Evolutionary conservation across 2,797 vertebrate species (phyloP).

Genomic region (Phylloscopus collybita): DNA sequence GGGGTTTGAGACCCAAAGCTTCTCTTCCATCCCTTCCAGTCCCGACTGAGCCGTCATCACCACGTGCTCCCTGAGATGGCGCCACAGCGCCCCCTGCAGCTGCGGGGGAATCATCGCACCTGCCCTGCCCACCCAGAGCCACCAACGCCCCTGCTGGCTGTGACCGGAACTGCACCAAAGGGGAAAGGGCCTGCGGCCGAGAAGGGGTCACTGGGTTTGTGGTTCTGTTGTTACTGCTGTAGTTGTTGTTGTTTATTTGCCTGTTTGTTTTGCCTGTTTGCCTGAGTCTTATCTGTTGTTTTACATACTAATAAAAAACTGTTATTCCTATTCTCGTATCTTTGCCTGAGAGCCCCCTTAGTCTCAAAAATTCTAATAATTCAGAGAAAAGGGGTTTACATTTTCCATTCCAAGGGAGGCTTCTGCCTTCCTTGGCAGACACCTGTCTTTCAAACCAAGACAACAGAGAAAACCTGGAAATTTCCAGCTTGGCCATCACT

Average conservation of each 20-base stretch:
- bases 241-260: background rate
- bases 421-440: background rate
- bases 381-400: background rate
- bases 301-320: background rate
- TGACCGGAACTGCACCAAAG: background rate
- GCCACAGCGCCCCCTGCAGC: background rate
- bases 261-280: background rate
- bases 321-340: background rate
- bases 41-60: fast-evolving
- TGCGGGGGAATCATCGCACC: background rate
- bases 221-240: background rate
- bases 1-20: background rate
- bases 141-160: background rate
- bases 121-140: background rate
- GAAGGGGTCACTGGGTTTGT: background rate
- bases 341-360: background rate
- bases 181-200: background rate
- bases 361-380: background rate
- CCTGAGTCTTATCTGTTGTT: background rate
- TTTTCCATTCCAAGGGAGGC: background rate
- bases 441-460: background rate
- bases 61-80: fast-evolving
- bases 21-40: background rate
- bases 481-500: background rate
- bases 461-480: background rate